Conservation (phyloP, 2,888 invertebrate genomes). For the Sarcophaga carnaria region DNA sequence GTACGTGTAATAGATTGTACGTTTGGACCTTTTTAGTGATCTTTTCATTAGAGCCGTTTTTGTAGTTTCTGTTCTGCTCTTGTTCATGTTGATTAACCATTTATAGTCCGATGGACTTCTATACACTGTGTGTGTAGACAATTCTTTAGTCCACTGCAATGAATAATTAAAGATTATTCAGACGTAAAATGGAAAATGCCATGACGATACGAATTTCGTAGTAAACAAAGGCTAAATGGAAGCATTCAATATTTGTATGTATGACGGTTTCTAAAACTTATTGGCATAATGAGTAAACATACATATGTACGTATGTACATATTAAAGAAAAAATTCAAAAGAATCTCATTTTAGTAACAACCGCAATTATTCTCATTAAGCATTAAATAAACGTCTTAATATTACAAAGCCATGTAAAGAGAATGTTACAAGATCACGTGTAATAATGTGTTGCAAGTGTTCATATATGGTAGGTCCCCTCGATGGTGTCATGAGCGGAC, state of each 20-base stretch:
- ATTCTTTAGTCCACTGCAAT: conserved; percentile 36
- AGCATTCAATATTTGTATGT: background rate
- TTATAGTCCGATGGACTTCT: conserved; percentile 59
- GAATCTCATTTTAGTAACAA: background rate
- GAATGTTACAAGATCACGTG: too few species aligned
- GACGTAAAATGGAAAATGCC: conserved; percentile 53
- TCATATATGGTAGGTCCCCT: too few species aligned
- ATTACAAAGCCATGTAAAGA: too few species aligned
- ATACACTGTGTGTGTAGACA: background rate
- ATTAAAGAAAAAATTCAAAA: background rate
- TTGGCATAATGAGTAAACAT: background rate
- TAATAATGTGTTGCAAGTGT: too few species aligned
- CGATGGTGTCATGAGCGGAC: too few species aligned
- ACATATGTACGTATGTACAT: too few species aligned
- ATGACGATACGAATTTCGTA: conserved; percentile 44
- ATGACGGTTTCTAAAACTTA: background rate
- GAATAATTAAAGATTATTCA: conserved; percentile 67
- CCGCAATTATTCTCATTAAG: too few species aligned
- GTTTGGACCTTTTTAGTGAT: conserved; percentile 19
- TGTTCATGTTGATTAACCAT: conserved; percentile 51
- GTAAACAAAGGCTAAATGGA: background rate
- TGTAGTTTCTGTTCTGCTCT: background rate
- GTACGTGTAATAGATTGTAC: background rate
- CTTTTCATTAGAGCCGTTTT: conserved; percentile 25
- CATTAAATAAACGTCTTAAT: too few species aligned